Evolutionary conservation across 2,113 vertebrate genomes (phyloP), one percentile per base, ranked within the genome.

Genomic region (Zapus hudsonius): DNA sequence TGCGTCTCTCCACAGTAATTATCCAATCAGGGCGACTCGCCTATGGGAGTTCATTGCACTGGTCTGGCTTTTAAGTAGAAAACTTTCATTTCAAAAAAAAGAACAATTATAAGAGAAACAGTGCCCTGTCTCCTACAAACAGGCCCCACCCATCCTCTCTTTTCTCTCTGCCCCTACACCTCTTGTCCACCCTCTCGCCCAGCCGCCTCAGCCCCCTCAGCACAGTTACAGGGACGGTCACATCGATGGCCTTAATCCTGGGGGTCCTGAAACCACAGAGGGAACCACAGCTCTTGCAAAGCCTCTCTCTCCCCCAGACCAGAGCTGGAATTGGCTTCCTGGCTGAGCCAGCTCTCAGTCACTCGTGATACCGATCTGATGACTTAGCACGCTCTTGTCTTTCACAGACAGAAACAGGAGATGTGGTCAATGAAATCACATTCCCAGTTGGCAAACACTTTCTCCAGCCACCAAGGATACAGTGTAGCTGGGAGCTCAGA

Each of bases 1-100:
- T 25, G 2, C 2, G 11, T n/a, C 13, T 19, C 2, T 1, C 11
- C 0, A 4, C 47, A 11, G 72, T 9, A 31, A 64, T 3, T 1
- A 38, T 66, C 11, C 5, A 19, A 1, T 17, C 42, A 1, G 61
- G 27, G 11, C 0, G 7, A 38, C 1, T 4, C 4, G 7, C 22
- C 12, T 12, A 7, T 3, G 13, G 55, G 33, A 27, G 13, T 7
- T 22, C 12, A 52, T 12, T 52, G 52, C 12, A 15, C 52, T 52
- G 52, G 11, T 52, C 52, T 52, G 52, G 52, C 52, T 52, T 52
- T 52, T 52, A 2, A 52, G 52, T 13, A 52, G 52, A 52, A 52
- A 52, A 52, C 52, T 52, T 52, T 47, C 47, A 12, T 47, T 47
- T 47, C 47, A 52, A 52, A 52, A 52, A 52, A 52, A 52, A 52